These are phyloP conservation scores for Sibirionetta formosa DNA, from an alignment of 2,797 vertebrate genomes.

Conservation along the genomic window DNA sequence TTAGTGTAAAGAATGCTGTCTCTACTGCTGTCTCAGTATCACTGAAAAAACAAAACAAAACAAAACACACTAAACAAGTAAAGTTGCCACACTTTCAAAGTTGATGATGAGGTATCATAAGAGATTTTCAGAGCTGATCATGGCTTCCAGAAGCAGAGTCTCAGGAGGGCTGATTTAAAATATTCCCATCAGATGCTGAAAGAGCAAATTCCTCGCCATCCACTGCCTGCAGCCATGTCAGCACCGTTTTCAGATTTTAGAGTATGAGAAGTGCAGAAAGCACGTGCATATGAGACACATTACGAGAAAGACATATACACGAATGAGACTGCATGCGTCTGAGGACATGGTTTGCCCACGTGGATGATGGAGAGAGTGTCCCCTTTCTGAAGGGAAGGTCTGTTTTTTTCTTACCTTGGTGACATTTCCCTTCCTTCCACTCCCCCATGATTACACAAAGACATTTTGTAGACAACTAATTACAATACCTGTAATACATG, in stretches of 20 bases:
- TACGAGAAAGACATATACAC: accelerated
- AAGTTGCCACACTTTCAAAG: not conserved
- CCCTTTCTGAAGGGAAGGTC: not conserved
- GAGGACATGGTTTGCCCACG: accelerated
- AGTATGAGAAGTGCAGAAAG: accelerated
- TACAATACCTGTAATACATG: not conserved
- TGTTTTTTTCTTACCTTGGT: not conserved
- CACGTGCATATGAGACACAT: accelerated
- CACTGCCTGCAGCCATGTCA: accelerated
- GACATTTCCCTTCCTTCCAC: not conserved
- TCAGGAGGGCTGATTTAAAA: not conserved
- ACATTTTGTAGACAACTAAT: not conserved
- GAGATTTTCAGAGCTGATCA: not conserved
- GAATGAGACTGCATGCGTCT: accelerated
- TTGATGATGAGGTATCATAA: accelerated
- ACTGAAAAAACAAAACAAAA: not conserved
- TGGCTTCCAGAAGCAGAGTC: not conserved
- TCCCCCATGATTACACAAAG: not conserved
- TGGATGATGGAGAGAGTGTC: not conserved
- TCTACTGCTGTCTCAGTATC: not conserved
- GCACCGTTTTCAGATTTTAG: accelerated
- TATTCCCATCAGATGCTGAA: not conserved
- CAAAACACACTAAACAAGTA: not conserved
- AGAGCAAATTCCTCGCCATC: not conserved
- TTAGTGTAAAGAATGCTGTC: not conserved